Conservation (phyloP, 2,888 invertebrate genomes). For the Amphimallon solstitiale region DNA sequence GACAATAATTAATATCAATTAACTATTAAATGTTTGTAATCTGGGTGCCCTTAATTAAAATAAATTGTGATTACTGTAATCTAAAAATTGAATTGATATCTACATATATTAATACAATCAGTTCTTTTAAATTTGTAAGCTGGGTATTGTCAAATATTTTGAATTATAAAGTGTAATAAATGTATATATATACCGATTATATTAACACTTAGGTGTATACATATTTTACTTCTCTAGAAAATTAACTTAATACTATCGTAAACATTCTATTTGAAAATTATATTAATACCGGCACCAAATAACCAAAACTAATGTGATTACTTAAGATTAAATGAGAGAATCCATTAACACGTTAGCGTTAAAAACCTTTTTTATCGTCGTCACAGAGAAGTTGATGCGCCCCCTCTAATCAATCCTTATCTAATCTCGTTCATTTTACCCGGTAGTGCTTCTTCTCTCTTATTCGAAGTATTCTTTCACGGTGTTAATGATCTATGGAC, state of each 20-base stretch:
- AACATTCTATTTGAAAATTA: slow-evolving; percentile 21
- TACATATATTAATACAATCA: no score
- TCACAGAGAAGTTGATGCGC: slow-evolving; percentile 10
- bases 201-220: no score
- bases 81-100: no score
- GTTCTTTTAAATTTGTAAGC: no score
- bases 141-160: no score
- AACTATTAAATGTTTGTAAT: no score
- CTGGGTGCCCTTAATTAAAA: no score
- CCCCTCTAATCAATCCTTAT: slow-evolving; percentile 24
- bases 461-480: slow-evolving; percentile 10
- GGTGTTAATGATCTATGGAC: slow-evolving; percentile 36
- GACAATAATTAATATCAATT: no score
- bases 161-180: no score
- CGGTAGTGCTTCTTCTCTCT: slow-evolving; percentile 17
- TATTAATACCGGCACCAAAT: slow-evolving; percentile 20
- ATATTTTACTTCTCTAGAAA: neutral
- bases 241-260: slow-evolving; percentile 5
- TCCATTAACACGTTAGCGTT: slow-evolving; percentile 34
- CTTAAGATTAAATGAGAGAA: slow-evolving; percentile 25
- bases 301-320: slow-evolving; percentile 17
- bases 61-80: no score
- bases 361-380: slow-evolving; percentile 25
- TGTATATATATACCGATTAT: no score
- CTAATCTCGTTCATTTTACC: slow-evolving; percentile 29